phyloP scores from a whole-genome alignment of 2,797 vertebrate species.

The Nannoperca australis region DNA sequence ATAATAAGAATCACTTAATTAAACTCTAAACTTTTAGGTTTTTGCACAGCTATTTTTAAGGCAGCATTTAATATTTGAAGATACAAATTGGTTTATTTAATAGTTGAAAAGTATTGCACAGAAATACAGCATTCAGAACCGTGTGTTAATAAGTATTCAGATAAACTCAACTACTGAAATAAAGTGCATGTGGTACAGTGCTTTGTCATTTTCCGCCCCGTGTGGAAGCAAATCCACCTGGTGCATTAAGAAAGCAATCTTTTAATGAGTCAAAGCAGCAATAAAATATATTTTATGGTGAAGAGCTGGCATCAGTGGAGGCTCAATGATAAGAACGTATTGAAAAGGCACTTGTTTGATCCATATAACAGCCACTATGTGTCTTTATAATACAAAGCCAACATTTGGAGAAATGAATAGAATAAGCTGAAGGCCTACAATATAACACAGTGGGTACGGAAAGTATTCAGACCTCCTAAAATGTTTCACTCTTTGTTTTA shows the following conservation, averaged over 20 bases:
- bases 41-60: no score
- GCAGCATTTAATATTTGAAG: no score
- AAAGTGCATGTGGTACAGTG: slow-evolving; percentile 5
- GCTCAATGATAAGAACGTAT: slow-evolving; percentile 59
- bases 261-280: slow-evolving; percentile 59
- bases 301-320: slow-evolving; percentile 34
- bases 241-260: slow-evolving; percentile 60
- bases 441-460: neutral
- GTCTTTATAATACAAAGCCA: slow-evolving; percentile 21
- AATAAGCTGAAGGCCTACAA: neutral
- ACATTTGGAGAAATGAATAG: neutral
- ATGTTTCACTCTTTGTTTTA: no score
- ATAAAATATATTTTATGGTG: slow-evolving; percentile 56
- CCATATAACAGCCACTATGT: slow-evolving; percentile 14
- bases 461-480: no score
- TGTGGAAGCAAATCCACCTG: slow-evolving; percentile 45
- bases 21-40: no score
- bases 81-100: no score
- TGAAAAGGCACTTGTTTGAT: slow-evolving; percentile 60
- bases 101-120: no score
- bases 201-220: slow-evolving; percentile 9
- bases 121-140: neutral
- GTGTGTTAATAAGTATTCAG: neutral
- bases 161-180: slow-evolving; percentile 26
- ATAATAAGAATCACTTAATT: no score